Conservation (phyloP, 2,113 vertebrate genomes). For the Struthio camelus region DNA sequence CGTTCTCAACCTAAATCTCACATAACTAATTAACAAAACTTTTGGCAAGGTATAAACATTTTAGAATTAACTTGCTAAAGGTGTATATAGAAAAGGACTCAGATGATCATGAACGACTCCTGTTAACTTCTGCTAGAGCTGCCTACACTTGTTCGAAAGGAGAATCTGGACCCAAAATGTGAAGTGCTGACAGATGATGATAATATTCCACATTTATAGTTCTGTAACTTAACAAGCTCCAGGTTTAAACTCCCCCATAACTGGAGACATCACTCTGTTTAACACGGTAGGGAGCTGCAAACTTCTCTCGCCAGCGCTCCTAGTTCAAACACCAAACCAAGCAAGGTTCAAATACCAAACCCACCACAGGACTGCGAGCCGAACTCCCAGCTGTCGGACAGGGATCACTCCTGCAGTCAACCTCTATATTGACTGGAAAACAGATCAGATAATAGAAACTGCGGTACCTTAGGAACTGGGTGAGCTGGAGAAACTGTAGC, state of each 20-base stretch:
- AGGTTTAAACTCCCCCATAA: constrained; percentile 27
- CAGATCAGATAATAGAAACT: constrained; percentile 58
- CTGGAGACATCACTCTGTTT: constrained; percentile 17
- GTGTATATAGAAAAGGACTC: constrained; percentile 36
- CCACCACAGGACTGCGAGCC: constrained; percentile 35
- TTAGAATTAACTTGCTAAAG: background rate
- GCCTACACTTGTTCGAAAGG: background rate
- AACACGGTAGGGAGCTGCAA: constrained; percentile 29
- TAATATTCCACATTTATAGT: background rate
- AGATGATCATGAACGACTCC: background rate
- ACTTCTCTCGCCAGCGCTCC: constrained; percentile 16
- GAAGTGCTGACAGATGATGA: background rate
- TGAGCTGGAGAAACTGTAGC: constrained; percentile 79
- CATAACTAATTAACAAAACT: background rate
- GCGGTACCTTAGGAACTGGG: constrained; percentile 81
- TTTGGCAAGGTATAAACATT: constrained; percentile 5
- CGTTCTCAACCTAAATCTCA: background rate
- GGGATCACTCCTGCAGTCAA: constrained; percentile 26
- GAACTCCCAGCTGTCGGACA: constrained; percentile 36
- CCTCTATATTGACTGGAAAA: constrained; percentile 60
- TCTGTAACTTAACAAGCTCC: constrained; percentile 5
- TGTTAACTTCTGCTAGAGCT: background rate
- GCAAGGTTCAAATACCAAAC: background rate
- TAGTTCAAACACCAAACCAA: constrained; percentile 60
- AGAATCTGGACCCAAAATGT: background rate